Conservation (phyloP, 2,888 invertebrate genomes). For the Volucella bombylans region DNA sequence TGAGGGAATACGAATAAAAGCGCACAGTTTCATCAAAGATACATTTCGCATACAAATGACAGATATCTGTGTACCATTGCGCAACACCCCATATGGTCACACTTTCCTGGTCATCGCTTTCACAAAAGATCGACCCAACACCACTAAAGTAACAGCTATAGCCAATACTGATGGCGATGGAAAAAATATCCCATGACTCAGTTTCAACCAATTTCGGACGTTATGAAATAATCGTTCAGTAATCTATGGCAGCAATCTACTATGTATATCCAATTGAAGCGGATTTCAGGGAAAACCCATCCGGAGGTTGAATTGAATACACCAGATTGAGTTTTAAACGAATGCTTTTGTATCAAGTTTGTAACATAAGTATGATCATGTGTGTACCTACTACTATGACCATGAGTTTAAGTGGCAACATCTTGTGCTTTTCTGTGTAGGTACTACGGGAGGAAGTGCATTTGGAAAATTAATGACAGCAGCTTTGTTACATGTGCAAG, state of each 20-base stretch:
- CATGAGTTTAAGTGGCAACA: no score
- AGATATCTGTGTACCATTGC: constrained; percentile 26
- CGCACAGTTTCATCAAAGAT: constrained; percentile 49
- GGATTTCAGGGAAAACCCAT: constrained; percentile 27
- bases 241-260: constrained; percentile 14
- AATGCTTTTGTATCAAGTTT: background rate
- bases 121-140: constrained; percentile 22
- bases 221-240: constrained; percentile 26
- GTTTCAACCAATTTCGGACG: background rate
- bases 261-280: background rate
- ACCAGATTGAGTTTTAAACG: constrained; percentile 1
- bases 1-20: constrained; percentile 26
- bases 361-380: background rate
- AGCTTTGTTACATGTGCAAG: no score
- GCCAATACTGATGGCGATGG: background rate
- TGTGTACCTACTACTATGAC: no score
- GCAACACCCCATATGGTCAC: constrained; percentile 59
- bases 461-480: no score
- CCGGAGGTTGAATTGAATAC: background rate
- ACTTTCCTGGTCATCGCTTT: constrained; percentile 55
- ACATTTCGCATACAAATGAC: constrained; percentile 58
- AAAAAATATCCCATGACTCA: constrained; percentile 23
- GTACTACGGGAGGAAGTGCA: no score
- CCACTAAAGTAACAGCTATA: background rate
- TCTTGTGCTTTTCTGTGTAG: no score